Evolutionary conservation across 2,113 vertebrate species (phyloP).

Genomic region (Cyrtonyx montezumae): DNA sequence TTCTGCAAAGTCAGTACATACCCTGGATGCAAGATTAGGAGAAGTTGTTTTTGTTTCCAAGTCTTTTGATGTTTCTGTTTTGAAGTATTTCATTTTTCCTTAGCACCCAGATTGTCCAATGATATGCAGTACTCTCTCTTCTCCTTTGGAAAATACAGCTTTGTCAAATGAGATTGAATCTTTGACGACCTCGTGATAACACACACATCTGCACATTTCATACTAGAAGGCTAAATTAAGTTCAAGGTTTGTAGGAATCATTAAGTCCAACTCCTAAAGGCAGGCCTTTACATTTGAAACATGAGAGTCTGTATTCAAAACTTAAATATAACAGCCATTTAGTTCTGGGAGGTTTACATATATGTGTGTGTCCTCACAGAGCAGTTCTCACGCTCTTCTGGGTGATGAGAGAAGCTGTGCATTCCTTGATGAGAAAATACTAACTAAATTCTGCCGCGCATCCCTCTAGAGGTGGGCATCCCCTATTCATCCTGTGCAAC

Average conservation of each 20-base stretch:
- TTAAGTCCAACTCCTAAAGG: neutral
- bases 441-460: neutral
- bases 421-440: neutral
- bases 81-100: slow-evolving; percentile 22
- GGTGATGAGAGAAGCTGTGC: neutral
- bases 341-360: neutral
- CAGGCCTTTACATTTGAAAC: neutral
- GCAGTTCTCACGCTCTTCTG: neutral
- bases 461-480: neutral
- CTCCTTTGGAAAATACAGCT: slow-evolving; percentile 3
- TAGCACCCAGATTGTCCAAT: neutral
- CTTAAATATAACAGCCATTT: neutral
- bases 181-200: neutral
- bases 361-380: neutral
- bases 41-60: slow-evolving; percentile 7
- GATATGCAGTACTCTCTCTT: neutral
- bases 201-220: neutral
- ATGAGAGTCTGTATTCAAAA: neutral
- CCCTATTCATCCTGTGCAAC: neutral
- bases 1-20: slow-evolving; percentile 40
- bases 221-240: neutral
- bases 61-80: slow-evolving; percentile 33
- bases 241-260: neutral
- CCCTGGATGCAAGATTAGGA: neutral
- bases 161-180: neutral